These are phyloP conservation scores for Aplodontia rufa DNA, from an alignment of 2,113 vertebrate species.

Conservation along the genomic window DNA sequence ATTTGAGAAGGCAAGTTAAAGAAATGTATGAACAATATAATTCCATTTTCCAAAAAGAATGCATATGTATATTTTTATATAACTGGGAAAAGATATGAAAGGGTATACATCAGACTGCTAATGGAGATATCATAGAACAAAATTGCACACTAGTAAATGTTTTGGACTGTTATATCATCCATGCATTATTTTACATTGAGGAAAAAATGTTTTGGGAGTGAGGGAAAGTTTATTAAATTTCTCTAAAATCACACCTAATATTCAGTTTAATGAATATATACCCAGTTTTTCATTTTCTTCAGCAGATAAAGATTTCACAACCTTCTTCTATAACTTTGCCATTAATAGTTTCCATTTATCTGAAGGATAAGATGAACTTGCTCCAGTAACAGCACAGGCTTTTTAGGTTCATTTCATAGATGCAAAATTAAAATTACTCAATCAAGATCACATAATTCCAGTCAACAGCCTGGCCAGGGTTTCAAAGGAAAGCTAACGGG, in stretches of 20 bases:
- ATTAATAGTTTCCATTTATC: neutral
- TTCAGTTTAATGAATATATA: constrained; percentile 21
- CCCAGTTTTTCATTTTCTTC: neutral
- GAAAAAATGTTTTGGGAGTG: neutral
- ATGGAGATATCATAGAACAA: neutral
- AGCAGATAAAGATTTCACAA: neutral
- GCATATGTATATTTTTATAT: neutral
- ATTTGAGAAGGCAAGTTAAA: neutral
- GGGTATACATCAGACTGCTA: neutral
- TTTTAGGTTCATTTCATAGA: neutral
- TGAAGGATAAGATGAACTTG: neutral
- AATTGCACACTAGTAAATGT: neutral
- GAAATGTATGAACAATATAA: neutral
- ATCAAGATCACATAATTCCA: neutral
- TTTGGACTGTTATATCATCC: neutral
- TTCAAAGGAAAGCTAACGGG: neutral
- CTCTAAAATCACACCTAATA: neutral
- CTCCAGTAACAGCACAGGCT: neutral
- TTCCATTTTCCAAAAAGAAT: neutral
- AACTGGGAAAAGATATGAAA: neutral
- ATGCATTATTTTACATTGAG: neutral
- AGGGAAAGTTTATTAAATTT: neutral
- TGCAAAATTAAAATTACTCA: neutral
- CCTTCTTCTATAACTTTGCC: neutral
- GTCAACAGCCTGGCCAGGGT: neutral